A percentile compares a stretch with the other conserved stretches of the same genome.
Evolutionary conservation across 1,140 invertebrate species (phyloP).

Genomic region (Calliopsis andreniformis): DNA sequence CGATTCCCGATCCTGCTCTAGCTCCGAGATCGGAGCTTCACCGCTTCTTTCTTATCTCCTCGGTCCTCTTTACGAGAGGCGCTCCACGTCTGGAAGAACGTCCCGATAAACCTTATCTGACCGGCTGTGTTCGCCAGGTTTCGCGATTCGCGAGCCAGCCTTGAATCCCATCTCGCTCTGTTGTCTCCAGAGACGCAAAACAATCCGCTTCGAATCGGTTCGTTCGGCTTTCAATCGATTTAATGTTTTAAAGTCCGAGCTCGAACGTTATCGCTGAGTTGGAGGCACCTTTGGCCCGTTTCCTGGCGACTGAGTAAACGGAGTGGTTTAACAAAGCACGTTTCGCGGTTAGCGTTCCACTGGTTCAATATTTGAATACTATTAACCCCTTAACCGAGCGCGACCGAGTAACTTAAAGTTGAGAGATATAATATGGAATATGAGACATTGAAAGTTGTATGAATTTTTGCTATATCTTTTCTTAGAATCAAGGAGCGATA

Average conservation of each 20-base stretch:
- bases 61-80: constrained; percentile 10
- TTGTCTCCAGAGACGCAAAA: too few species aligned
- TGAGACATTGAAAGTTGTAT: too few species aligned
- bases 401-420: neutral
- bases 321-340: neutral
- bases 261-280: neutral
- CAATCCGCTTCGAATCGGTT: too few species aligned
- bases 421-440: constrained; percentile 7
- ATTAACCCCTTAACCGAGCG: constrained; percentile 47
- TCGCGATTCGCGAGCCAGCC: too few species aligned
- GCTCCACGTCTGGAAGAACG: constrained; percentile 12
- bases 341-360: constrained; percentile 31
- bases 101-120: constrained; percentile 4
- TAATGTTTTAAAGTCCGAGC: neutral
- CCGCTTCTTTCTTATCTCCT: constrained; percentile 23
- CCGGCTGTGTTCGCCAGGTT: neutral
- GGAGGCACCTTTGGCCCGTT: neutral
- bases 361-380: constrained; percentile 44
- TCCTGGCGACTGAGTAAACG: neutral
- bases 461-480: too few species aligned
- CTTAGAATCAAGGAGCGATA: too few species aligned
- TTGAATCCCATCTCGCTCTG: too few species aligned
- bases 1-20: constrained; percentile 20
- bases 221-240: neutral
- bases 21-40: neutral